Percentiles rank a stretch among this genome's conserved stretches.
Conservation (phyloP, 2,113 vertebrate genomes). For the Amblyopsis rosae region DNA sequence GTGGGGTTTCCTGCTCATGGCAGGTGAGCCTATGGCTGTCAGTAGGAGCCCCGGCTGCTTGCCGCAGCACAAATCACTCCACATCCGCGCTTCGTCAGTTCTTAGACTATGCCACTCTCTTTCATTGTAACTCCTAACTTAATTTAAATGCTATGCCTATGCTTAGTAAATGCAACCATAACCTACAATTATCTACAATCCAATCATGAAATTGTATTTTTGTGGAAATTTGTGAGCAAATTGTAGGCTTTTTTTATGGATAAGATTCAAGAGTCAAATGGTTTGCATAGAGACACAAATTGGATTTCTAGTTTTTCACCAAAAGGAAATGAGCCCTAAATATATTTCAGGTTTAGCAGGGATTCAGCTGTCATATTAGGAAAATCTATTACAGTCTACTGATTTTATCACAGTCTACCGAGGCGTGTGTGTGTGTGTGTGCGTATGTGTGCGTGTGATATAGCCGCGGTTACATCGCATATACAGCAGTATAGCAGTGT, state of each 20-base stretch:
- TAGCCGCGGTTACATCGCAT: background rate
- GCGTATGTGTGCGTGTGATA: background rate
- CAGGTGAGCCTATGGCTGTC: constrained; percentile 17
- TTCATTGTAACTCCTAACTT: background rate
- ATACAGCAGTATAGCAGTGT: background rate
- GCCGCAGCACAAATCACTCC: background rate
- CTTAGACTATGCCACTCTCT: background rate
- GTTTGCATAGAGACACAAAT: background rate
- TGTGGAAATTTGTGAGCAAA: too few species aligned
- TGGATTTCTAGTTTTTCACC: constrained; percentile 11
- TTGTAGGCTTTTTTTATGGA: background rate
- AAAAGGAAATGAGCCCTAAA: constrained; percentile 29
- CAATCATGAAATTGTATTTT: too few species aligned
- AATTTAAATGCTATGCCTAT: too few species aligned
- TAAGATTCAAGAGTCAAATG: background rate
- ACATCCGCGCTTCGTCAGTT: constrained; percentile 7
- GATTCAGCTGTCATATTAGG: constrained; percentile 16
- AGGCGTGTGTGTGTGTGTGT: too few species aligned
- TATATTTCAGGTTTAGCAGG: constrained; percentile 31
- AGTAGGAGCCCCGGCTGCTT: constrained; percentile 11
- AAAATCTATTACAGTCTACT: background rate
- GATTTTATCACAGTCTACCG: background rate
- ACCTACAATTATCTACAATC: too few species aligned
- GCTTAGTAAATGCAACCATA: too few species aligned
- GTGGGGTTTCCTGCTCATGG: constrained; percentile 7